Conservation (phyloP, 2,888 invertebrate genomes). For the Pteria penguin region DNA sequence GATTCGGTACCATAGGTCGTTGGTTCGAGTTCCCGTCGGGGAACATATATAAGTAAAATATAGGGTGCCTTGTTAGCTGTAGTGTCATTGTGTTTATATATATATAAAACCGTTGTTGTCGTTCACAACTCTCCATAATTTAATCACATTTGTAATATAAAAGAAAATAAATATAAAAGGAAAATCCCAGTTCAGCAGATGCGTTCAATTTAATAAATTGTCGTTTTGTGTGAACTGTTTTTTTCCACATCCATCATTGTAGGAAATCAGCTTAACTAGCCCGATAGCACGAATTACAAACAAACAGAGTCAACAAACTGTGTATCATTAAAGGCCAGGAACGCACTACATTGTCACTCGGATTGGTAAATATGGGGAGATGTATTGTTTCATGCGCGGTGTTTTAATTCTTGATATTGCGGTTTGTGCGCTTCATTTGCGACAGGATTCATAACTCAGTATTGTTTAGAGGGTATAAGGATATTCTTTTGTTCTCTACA, state of each 20-base stretch:
- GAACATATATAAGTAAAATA: too few species aligned
- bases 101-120: too few species aligned
- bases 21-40: too few species aligned
- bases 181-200: too few species aligned
- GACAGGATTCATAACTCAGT: neutral
- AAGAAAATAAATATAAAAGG: too few species aligned
- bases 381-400: neutral
- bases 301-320: neutral
- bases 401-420: neutral
- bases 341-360: neutral
- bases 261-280: slow-evolving; percentile 7
- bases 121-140: too few species aligned
- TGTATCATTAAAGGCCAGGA: neutral
- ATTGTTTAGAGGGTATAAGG: neutral
- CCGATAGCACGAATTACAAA: slow-evolving; percentile 20
- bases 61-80: too few species aligned
- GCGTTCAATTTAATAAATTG: too few species aligned
- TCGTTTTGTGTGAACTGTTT: neutral
- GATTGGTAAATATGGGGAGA: slow-evolving; percentile 2
- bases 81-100: too few species aligned
- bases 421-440: neutral
- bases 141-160: too few species aligned
- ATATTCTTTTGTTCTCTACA: neutral
- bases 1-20: too few species aligned
- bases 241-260: neutral